phyloP scores from a whole-genome alignment of 2,797 vertebrate genomes.

The Gambelia wislizenii region DNA sequence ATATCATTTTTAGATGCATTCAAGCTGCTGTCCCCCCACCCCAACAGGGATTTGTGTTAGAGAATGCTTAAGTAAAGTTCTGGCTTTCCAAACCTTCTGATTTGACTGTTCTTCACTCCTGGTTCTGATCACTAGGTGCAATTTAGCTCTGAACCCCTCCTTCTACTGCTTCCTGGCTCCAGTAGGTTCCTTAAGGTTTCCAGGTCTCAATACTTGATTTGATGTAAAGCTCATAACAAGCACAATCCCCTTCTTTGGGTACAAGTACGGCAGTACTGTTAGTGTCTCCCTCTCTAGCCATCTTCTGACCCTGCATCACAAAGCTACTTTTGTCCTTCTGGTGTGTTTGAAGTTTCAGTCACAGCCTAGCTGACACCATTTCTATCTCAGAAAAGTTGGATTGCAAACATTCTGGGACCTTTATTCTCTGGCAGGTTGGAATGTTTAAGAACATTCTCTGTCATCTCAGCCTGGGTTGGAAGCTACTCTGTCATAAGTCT shows the following conservation, averaged over 20 bases:
- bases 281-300: too few species aligned
- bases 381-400: not conserved
- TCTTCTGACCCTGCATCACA: not conserved
- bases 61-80: not conserved
- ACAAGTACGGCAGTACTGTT: not conserved
- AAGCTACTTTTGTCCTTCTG: not conserved
- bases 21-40: not conserved
- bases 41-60: not conserved
- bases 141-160: not conserved
- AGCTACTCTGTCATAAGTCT: not conserved
- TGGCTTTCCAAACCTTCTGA: not conserved
- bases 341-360: not conserved
- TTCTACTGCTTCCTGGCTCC: not conserved
- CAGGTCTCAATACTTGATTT: not conserved
- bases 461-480: not conserved
- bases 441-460: not conserved
- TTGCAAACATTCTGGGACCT: constrained; percentile 38
- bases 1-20: not conserved
- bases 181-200: not conserved
- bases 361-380: not conserved
- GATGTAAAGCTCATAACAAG: not conserved
- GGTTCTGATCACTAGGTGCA: not conserved
- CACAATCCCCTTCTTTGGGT: not conserved
- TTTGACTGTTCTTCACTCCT: not conserved
- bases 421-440: not conserved